Percentiles rank a stretch among this genome's conserved stretches.
These are phyloP conservation scores for Gnatocerus cornutus DNA, from an alignment of 2,888 invertebrate species.

Conservation along the genomic window DNA sequence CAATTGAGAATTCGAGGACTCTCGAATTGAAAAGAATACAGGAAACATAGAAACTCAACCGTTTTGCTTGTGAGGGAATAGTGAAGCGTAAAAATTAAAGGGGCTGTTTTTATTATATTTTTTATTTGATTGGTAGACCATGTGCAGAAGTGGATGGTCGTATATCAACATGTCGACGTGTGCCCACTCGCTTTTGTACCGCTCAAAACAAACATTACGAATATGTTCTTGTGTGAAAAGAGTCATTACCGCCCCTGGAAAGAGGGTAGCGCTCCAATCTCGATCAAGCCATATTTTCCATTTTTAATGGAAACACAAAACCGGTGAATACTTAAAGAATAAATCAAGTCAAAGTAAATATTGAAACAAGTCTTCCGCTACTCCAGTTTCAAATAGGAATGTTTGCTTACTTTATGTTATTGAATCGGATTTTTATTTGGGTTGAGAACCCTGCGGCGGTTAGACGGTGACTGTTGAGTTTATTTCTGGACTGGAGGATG, in stretches of 20 bases:
- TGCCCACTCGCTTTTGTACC: constrained; percentile 13
- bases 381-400: constrained; percentile 68
- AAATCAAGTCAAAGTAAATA: constrained; percentile 69
- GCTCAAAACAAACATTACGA: constrained; percentile 14
- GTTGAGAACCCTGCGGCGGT: constrained; percentile 48
- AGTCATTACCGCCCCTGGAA: constrained; percentile 18
- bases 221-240: constrained; percentile 23
- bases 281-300: constrained; percentile 32
- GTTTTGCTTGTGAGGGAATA: constrained; percentile 50
- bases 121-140: constrained; percentile 51
- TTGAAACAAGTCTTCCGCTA: constrained; percentile 68
- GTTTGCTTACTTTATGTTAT: constrained; percentile 69
- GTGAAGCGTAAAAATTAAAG: constrained; percentile 52
- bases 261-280: not conserved
- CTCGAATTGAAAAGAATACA: constrained; percentile 42
- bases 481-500: not conserved
- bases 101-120: constrained; percentile 47
- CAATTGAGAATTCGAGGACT: constrained; percentile 41
- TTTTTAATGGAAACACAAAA: constrained; percentile 46
- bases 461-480: constrained; percentile 55
- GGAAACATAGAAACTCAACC: constrained; percentile 48
- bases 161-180: constrained; percentile 39
- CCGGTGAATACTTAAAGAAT: constrained; percentile 56
- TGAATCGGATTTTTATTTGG: constrained; percentile 69
- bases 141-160: constrained; percentile 49